Evolutionary conservation across 2,888 invertebrate species (phyloP).

Genomic region (Drosophila dives): DNA sequence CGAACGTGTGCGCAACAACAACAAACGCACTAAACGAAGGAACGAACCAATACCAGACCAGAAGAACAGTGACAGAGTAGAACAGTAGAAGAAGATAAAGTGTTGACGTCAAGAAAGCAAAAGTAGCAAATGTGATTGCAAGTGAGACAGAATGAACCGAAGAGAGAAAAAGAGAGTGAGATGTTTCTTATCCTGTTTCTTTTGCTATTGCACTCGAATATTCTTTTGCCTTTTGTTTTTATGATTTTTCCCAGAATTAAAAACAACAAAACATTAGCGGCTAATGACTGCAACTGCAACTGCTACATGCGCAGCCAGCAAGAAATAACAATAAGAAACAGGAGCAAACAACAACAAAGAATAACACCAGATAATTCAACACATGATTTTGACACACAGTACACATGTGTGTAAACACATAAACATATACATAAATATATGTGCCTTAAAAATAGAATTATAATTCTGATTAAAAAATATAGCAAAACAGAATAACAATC

Average conservation of each 20-base stretch:
- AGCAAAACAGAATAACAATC: not conserved
- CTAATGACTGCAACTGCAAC: slow-evolving; percentile 29
- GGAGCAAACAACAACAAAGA: slow-evolving; percentile 52
- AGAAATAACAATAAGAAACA: slow-evolving; percentile 65
- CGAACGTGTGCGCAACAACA: slow-evolving; percentile 38
- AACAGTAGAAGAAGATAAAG: slow-evolving; percentile 54
- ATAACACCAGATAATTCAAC: slow-evolving; percentile 37
- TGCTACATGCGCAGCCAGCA: slow-evolving; percentile 58
- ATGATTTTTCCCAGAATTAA: slow-evolving; percentile 76
- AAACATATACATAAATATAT: not conserved
- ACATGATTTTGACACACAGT: slow-evolving; percentile 50
- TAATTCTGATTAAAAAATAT: slow-evolving; percentile 3
- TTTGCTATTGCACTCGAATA: slow-evolving; percentile 75
- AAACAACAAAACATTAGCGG: slow-evolving; percentile 51
- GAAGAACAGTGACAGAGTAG: too few species aligned
- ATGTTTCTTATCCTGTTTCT: slow-evolving; percentile 19
- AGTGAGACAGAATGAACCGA: slow-evolving; percentile 8
- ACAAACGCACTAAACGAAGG: slow-evolving; percentile 37
- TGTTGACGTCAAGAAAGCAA: slow-evolving; percentile 67
- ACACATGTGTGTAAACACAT: slow-evolving; percentile 46
- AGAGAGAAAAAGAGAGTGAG: slow-evolving; percentile 29
- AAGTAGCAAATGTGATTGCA: slow-evolving; percentile 67
- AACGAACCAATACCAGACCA: slow-evolving; percentile 47
- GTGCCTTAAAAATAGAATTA: not conserved
- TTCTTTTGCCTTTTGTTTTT: slow-evolving; percentile 79